Evolutionary conservation across 2,113 vertebrate species (phyloP).

Genomic region (Malurus cyaneus): DNA sequence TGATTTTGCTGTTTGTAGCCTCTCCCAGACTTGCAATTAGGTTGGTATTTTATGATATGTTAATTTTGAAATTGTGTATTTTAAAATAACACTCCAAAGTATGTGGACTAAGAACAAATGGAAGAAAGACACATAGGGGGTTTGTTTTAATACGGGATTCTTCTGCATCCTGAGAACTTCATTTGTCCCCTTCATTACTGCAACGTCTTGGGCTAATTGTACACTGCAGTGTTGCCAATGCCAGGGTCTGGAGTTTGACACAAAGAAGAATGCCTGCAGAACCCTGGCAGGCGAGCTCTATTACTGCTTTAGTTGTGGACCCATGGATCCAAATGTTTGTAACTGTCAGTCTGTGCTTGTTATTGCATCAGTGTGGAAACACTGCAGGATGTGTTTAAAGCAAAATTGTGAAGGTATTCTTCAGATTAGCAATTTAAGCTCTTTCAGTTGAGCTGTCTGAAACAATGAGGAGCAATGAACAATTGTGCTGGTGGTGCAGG

Average conservation of each 20-base stretch:
- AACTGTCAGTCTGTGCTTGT: conserved; percentile 28
- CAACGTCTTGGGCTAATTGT: conserved; percentile 40
- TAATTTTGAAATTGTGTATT: not conserved
- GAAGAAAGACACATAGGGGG: not conserved
- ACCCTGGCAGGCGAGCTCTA: not conserved
- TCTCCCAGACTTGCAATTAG: not conserved
- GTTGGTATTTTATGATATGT: not conserved
- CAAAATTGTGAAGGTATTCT: conserved; percentile 2
- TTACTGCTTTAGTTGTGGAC: conserved; percentile 26
- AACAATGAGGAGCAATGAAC: conserved; percentile 2
- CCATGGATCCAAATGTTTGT: conserved; percentile 48
- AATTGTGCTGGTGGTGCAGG: not conserved
- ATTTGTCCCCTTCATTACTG: conserved; percentile 15
- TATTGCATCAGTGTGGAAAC: conserved; percentile 20
- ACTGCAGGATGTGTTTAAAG: conserved; percentile 4
- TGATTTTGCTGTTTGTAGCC: not conserved
- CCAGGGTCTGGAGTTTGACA: not conserved
- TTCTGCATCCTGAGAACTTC: not conserved
- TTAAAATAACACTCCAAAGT: not conserved
- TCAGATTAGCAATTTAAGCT: conserved; percentile 22
- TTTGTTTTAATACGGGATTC: not conserved
- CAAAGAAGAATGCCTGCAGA: conserved; percentile 31
- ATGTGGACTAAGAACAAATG: not conserved
- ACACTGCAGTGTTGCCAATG: not conserved
- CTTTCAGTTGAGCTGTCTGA: conserved; percentile 32